phyloP scores from a whole-genome alignment of 2,888 invertebrate species.

The Ochropleura leucogaster region DNA sequence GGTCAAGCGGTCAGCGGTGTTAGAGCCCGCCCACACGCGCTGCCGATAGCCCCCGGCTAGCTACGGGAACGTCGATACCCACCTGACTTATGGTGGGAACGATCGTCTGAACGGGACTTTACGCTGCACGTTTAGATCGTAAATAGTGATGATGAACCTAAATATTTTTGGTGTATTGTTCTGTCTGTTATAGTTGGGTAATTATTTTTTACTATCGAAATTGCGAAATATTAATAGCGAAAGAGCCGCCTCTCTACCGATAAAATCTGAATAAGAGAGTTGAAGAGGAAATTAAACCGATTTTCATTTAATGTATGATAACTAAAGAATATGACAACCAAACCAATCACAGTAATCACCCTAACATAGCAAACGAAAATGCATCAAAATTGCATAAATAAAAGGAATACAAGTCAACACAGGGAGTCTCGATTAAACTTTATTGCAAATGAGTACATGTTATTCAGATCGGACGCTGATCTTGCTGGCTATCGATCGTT shows the following conservation, averaged over 20 bases:
- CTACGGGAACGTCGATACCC: conserved; percentile 58
- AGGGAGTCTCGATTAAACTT: conserved; percentile 26
- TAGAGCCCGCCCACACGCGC: conserved; percentile 77
- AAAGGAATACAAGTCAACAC: conserved; percentile 1
- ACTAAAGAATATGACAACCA: no score
- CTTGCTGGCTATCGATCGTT: conserved; percentile 24
- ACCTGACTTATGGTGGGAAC: conserved; percentile 67
- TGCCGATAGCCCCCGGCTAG: conserved; percentile 71
- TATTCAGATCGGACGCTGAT: conserved; percentile 27
- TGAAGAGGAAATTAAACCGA: neutral
- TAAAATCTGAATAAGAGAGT: neutral
- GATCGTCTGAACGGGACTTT: conserved; percentile 68
- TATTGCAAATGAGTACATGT: conserved; percentile 38
- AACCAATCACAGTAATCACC: no score
- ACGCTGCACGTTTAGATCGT: conserved; percentile 52
- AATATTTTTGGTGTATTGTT: conserved; percentile 45
- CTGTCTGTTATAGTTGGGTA: conserved; percentile 37
- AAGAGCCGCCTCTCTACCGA: neutral
- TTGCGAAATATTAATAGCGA: neutral
- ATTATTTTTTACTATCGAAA: conserved; percentile 4
- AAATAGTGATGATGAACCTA: conserved; percentile 50
- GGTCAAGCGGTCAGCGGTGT: conserved; percentile 87
- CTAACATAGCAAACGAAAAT: neutral
- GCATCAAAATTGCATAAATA: neutral
- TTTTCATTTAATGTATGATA: neutral